Evolutionary conservation across 1,140 invertebrate species (phyloP), one percentile per base, ranked within the genome.

Genomic region (Drosophila bocki): DNA sequence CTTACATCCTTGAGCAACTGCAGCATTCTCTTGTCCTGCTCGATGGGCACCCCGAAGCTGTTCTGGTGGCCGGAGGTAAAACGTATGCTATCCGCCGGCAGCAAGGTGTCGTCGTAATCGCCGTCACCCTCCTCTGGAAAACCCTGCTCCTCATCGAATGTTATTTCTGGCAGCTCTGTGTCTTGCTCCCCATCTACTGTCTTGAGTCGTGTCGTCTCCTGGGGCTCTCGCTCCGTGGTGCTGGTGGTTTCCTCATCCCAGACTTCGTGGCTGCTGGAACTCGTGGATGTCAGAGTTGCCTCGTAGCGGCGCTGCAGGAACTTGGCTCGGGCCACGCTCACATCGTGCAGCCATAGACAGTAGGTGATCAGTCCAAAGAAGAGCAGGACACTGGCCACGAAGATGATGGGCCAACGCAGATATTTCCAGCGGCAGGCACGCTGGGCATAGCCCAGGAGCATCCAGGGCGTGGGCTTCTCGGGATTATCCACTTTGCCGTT

Each of bases 21-120:
- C 56, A 93, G 47, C 68, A 93, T 85, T 7, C 92, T 93, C 62
- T 93, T 93, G 47, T 94, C 94, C 71, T 95, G 94, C 79, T 95
- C 94, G 29, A 95, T 94, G 60, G 94, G 94, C 42, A 95, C 93
- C 41, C 94, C 94, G 68, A 95, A 95, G 45, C 94, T 93, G 72
- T 95, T 95, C 70, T 94, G 94, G 90, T 95, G 94, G 12, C 94
- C 94, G 17, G 94, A 95, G 13, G 94, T 94, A 69, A 95, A 95
- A 35, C 93, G 93, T 48, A 93, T 90, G 17, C 91, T 85, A 32
- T 92, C 90, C 8, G 86, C 86, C 0, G 91, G 91, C 29, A 82
- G 22, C 71, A 92, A 59, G 11, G 82, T 68, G 37, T 92, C 91
- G 42, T 91, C 91, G 8, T 91, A 74, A 19, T 70, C 62, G 8